Evolutionary conservation across 2,113 vertebrate species (phyloP), one percentile per base, ranked within the genome.

Genomic region (Hydropotes inermis): DNA sequence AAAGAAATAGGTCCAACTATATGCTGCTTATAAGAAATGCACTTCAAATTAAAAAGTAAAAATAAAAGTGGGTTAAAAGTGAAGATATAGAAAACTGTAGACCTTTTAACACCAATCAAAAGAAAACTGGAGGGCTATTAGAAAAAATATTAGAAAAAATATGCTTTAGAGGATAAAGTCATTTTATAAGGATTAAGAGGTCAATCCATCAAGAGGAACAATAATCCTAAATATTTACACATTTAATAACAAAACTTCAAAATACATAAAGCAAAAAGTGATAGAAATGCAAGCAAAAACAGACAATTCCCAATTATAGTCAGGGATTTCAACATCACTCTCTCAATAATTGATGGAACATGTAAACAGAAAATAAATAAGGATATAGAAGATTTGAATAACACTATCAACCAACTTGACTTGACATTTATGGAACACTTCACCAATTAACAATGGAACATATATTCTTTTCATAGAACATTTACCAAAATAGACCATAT

Each of bases 401-500:
- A 52, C 5, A 45, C 33, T 61, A 43, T 52, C 50, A 95, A 82
- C 54, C 30, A 89, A 57, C 30, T 57, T 87, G 47, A 92, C 23
- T 55, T 60, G 50, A 67, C n/a, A 93, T 96, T 82, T 76, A 58
- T 5, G 64, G 83, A 96, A 92, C 43, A 50, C 10, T 87, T 16
- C 2, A 50, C 61, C 50, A n/a, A 76, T 23, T n/a, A 92, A 52
- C 14, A 79, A 43, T 70, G 97, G 58, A 95, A 64, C 57, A 64
- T 17, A 47, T 5, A 64, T 70, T 94, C 82, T 89, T 93, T 94
- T 84, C 64, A 50, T 33, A 45, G 84, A 89, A 87, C 79, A 91
- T 78, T 89, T 88, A 67, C 21, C 88, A 90, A 96, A 81, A 93
- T 1, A 93, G 78, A 94, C 36, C 87, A 87, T 70, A 97, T 89